Evolutionary conservation across 2,888 invertebrate genomes (phyloP), one percentile per base, ranked within the genome.

Genomic region (Cataglyphis albicans): DNA sequence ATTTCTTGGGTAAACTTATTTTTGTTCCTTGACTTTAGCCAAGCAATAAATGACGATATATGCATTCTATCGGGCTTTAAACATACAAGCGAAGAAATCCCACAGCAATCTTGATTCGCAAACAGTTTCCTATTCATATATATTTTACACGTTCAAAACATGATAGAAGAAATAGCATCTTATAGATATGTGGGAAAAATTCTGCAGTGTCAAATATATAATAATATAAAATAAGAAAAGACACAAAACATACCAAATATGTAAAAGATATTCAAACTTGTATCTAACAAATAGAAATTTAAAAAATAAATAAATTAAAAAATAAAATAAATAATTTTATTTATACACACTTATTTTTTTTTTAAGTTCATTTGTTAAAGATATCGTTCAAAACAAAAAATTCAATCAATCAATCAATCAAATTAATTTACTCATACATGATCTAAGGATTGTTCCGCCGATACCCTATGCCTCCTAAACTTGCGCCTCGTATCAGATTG

Each of bases 41-140:
- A 72, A 80, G 72, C 70, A 70, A 80, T 70, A 80, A 80, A 80
- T 80, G 78, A 80, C 70, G 59, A 80, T 80, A 72, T 80, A 72
- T 72, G 78, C 72, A 80, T 80, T 80, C 72, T 80, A 70, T 80
- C 72, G 78, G 44, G 52, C 78, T 72, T 80, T 80, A 70, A 59
- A 72, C 78, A 70, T 70, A 78, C 78, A 78, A 57, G 41, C 55
- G 55, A 5, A 80, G 78, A 80, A 80, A 80, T 80, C 78, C 78
- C 78, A 80, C 59, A 80, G 78, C 78, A 80, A 80, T 80, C 78
- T 72, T 25, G 72, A 25, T 78, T 70, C 35, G 78, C 72, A 78
- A 78, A 78, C 59, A 78, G 78, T 44, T 70, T 70, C 9, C 70
- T 59, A 78, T 78, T 78, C 59, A 70, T 78, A 78, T 78, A 78